Evolutionary conservation across 1,140 invertebrate genomes (phyloP), one percentile per base, ranked within the genome.

Genomic region (Penaeus japonicus): DNA sequence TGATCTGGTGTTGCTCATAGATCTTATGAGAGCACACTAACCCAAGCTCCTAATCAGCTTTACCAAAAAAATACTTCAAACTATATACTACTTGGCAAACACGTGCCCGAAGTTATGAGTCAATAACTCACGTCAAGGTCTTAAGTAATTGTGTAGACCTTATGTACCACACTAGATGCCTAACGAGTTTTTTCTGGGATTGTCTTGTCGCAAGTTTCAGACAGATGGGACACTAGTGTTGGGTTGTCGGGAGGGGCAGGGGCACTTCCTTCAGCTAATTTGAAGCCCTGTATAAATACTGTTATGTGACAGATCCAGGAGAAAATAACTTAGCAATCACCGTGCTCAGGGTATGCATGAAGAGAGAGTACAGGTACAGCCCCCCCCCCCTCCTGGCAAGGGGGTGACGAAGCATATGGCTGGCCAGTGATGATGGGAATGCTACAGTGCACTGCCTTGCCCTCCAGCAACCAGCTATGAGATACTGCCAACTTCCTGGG

Each of bases 401-500:
- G 78, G 73, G 87, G 57, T 78, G 81, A 83, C 30, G 55, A 62
- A 77, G 47, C 32, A 47, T 82, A 54, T 80, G 79, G 57, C 81
- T 62, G 79, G 83, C 62, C 83, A 82, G 62, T 82, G 73, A 65
- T 89, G 75, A 75, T 80, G 59, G 57, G 83, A 89, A 89, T 89
- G 88, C 83, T 89, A 80, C 39, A 80, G 83, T 89, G 88, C 70
- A 89, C 83, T 84, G 84, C 84, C 88, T 89, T 83, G 87, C 87
- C 87, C 87, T 88, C 80, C 87, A 88, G 81, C 87, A 88, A 88
- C 87, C 79, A 89, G 78, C 88, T 80, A 85, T 85, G 88, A 79
- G 83, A 81, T 81, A 89, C 85, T 85, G 86, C 84, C 90, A 90
- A 90, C 90, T 90, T 90, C 90, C 90, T 89, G 85, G 90, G 90